phyloP scores from a whole-genome alignment of 1,140 invertebrate species.

The Oscheius sp. region DNA sequence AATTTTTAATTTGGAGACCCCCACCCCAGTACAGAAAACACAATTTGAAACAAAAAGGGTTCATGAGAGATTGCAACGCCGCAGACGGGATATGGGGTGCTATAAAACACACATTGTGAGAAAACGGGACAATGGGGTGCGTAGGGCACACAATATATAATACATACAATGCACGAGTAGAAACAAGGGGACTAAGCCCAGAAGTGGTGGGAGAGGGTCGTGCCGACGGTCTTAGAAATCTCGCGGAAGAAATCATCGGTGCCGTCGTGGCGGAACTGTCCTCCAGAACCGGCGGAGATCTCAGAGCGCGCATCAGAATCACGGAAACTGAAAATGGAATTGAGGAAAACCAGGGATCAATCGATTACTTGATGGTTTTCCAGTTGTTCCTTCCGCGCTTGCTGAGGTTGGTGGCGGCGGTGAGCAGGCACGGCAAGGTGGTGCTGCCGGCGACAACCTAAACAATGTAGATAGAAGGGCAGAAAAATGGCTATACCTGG shows the following conservation, averaged over 20 bases:
- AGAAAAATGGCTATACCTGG: no score
- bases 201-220: background rate
- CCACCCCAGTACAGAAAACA: no score
- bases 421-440: background rate
- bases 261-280: background rate
- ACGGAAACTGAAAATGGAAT: background rate
- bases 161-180: no score
- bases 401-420: conserved; percentile 14
- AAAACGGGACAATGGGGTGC: no score
- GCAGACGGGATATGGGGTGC: no score
- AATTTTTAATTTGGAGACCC: no score
- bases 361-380: background rate
- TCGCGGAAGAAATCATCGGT: background rate
- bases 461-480: no score
- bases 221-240: background rate
- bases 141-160: no score
- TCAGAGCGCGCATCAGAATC: background rate
- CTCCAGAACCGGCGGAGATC: background rate
- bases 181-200: background rate
- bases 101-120: no score
- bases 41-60: no score
- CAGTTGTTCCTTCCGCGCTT: conserved; percentile 30
- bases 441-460: conserved; percentile 7
- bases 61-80: no score
- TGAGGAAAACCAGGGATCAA: background rate